Evolutionary conservation across 2,888 invertebrate species (phyloP).

Genomic region (Hoplodrina ambigua): DNA sequence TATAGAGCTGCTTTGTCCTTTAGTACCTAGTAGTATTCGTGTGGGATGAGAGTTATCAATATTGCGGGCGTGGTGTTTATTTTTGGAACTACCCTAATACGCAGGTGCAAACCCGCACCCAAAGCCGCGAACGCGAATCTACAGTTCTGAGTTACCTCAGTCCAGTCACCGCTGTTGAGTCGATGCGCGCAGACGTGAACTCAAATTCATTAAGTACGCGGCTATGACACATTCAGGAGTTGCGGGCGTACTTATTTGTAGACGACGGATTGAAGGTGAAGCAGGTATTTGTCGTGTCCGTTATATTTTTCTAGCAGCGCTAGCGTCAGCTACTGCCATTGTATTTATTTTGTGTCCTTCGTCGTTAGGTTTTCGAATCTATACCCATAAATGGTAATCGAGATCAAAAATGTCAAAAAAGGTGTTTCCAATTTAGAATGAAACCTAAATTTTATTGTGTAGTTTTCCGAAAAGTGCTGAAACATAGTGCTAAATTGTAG

Average conservation of each 20-base stretch:
- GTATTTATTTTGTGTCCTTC: neutral
- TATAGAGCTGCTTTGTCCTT: too few relatives aligned
- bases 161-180: constrained; percentile 3
- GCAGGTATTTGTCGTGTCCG: constrained; percentile 4
- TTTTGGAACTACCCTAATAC: constrained; percentile 1
- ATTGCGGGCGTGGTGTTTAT: neutral
- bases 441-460: too few relatives aligned
- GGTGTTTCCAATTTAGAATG: too few relatives aligned
- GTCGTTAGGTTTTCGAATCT: neutral
- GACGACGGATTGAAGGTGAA: constrained; percentile 5
- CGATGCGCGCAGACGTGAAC: too few relatives aligned
- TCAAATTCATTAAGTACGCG: neutral
- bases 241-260: neutral
- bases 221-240: neutral
- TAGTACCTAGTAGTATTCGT: too few relatives aligned
- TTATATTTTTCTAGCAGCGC: neutral
- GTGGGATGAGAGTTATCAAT: too few relatives aligned
- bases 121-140: neutral
- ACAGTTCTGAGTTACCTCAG: neutral
- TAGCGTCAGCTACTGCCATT: neutral
- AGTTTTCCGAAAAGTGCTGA: too few relatives aligned
- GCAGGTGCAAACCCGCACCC: neutral
- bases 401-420: too few relatives aligned
- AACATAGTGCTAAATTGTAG: too few relatives aligned
- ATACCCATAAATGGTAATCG: too few relatives aligned